Conservation (phyloP, 2,797 vertebrate species). For the Acanthurus tractus region DNA sequence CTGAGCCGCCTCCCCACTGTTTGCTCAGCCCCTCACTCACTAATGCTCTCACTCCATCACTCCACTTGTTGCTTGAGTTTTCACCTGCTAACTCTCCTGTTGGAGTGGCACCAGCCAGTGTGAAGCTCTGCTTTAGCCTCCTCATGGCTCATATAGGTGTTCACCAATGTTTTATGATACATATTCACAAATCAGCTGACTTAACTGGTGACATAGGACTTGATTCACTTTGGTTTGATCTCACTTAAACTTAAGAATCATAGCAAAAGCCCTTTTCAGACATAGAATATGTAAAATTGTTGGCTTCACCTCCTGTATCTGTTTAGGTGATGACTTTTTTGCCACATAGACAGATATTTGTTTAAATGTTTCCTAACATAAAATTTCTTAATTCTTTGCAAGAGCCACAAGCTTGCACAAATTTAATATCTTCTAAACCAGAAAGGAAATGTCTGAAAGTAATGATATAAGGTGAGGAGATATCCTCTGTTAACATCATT, state of each 20-base stretch:
- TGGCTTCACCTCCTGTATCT: not conserved
- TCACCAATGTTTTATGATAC: slow-evolving; percentile 26
- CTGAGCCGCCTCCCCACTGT: slow-evolving; percentile 28
- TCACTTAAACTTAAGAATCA: slow-evolving; percentile 1
- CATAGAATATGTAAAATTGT: not conserved
- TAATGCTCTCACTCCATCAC: slow-evolving; percentile 44
- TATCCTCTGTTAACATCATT: not conserved
- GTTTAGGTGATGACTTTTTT: not conserved
- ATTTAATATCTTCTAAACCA: too few species aligned
- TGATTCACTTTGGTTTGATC: slow-evolving; percentile 21
- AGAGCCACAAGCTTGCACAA: too few species aligned
- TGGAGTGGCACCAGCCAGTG: slow-evolving; percentile 66
- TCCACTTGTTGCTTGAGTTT: slow-evolving; percentile 66
- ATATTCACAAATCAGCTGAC: not conserved
- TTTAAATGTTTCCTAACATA: too few species aligned
- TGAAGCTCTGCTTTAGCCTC: slow-evolving; percentile 53
- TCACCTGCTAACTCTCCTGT: slow-evolving; percentile 54
- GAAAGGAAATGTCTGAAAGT: not conserved
- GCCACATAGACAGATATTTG: too few species aligned
- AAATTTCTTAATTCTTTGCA: too few species aligned
- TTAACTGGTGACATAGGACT: not conserved
- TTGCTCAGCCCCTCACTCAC: slow-evolving; percentile 47
- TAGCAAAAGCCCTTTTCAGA: slow-evolving; percentile 43
- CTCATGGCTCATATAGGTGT: slow-evolving; percentile 46
- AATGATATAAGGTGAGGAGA: not conserved